These are phyloP conservation scores for Sebastes alutus DNA, from an alignment of 2,797 vertebrate species.

Conservation along the genomic window DNA sequence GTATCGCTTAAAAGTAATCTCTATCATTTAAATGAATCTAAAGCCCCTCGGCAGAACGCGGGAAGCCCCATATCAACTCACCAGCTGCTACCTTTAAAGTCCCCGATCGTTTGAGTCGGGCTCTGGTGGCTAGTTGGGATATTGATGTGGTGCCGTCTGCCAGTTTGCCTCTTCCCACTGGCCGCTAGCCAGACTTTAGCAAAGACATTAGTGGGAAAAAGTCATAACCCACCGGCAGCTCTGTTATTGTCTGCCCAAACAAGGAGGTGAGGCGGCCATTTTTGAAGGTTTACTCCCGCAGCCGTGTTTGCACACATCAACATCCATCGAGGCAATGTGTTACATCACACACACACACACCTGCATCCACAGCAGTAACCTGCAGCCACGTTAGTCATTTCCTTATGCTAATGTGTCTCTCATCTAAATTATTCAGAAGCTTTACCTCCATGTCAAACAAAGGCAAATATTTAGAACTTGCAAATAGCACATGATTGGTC, in stretches of 20 bases:
- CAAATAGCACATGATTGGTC: conserved; percentile 40
- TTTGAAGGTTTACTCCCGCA: conserved; percentile 38
- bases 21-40: conserved; percentile 85
- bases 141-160: conserved; percentile 80
- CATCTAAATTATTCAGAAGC: conserved; percentile 52
- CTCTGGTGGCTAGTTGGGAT: conserved; percentile 82
- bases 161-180: conserved; percentile 73
- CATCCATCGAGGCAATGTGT: conserved; percentile 27
- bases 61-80: conserved; percentile 77
- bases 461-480: conserved; percentile 56
- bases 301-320: conserved; percentile 41
- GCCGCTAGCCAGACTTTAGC: conserved; percentile 69
- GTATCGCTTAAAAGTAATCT: conserved; percentile 80
- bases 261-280: conserved; percentile 39
- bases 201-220: conserved; percentile 77
- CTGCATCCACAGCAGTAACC: conserved; percentile 40
- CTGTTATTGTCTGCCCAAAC: conserved; percentile 53
- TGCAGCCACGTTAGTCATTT: conserved; percentile 52
- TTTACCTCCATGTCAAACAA: conserved; percentile 55
- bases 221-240: conserved; percentile 64
- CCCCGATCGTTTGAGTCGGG: conserved; percentile 69
- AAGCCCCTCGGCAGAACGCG: conserved; percentile 70
- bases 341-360: conserved; percentile 29
- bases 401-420: conserved; percentile 47
- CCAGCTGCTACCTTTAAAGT: conserved; percentile 82